Conservation (phyloP, 2,113 vertebrate species). For the Paraplagusia blochii region DNA sequence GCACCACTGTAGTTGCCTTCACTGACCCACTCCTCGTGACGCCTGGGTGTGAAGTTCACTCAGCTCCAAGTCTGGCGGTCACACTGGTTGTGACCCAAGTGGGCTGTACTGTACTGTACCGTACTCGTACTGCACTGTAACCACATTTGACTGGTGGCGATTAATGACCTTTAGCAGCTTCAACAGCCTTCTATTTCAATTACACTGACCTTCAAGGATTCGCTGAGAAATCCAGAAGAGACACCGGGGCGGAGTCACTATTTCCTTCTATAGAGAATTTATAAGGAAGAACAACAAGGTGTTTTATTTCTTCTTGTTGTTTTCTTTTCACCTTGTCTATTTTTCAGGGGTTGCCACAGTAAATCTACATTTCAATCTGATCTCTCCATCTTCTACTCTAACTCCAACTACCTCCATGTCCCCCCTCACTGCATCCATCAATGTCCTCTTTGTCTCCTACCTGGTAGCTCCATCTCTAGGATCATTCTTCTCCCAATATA, state of each 20-base stretch:
- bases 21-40: conserved; percentile 39
- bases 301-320: too few relatives aligned
- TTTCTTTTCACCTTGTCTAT: too few relatives aligned
- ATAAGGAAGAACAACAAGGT: too few relatives aligned
- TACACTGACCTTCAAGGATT: conserved; percentile 40
- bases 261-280: conserved; percentile 1
- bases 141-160: conserved; percentile 74
- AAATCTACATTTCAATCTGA: too few relatives aligned
- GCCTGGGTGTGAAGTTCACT: conserved; percentile 63
- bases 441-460: too few relatives aligned
- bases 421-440: too few relatives aligned
- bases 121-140: conserved; percentile 69
- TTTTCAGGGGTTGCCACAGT: too few relatives aligned
- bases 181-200: conserved; percentile 71
- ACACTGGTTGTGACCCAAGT: conserved; percentile 62
- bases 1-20: conserved; percentile 54
- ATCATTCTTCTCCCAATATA: too few relatives aligned
- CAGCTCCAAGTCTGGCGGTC: conserved; percentile 65
- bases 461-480: too few relatives aligned
- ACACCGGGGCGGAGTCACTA: conserved; percentile 15
- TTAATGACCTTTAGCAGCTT: conserved; percentile 75
- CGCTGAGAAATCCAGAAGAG: conserved; percentile 23
- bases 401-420: too few relatives aligned
- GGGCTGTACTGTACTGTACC: conserved; percentile 56
- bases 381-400: too few relatives aligned